phyloP scores from a whole-genome alignment of 2,113 vertebrate genomes.

The Nycticorax nycticorax region DNA sequence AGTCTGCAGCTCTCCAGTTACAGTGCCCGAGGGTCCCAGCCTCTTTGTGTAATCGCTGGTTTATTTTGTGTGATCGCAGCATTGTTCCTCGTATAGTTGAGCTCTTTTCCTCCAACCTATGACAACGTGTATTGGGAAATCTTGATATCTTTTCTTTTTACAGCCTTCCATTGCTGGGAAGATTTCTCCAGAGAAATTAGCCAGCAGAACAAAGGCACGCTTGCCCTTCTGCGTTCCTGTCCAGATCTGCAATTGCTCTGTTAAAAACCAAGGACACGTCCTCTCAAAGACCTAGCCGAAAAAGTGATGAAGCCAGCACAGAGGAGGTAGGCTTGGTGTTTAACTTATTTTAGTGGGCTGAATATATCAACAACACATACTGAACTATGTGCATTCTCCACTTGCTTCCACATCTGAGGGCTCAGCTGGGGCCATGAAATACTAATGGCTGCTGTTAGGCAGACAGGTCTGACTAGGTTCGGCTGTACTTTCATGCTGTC shows the following conservation, averaged over 20 bases:
- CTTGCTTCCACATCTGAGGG: neutral
- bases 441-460: neutral
- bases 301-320: neutral
- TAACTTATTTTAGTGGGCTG: neutral
- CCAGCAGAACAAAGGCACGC: neutral
- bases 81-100: neutral
- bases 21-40: neutral
- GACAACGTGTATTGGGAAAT: neutral
- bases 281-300: neutral
- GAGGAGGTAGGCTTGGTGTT: neutral
- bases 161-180: neutral
- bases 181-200: neutral
- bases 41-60: neutral
- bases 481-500: neutral
- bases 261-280: neutral
- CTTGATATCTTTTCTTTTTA: neutral
- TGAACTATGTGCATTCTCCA: accelerated
- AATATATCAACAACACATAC: neutral
- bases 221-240: neutral
- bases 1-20: neutral
- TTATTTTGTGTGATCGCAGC: neutral
- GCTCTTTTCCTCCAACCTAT: neutral
- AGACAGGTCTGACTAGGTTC: neutral
- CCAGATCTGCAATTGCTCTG: neutral
- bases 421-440: neutral